Conservation (phyloP, 2,888 invertebrate genomes). For the Calliopum simillimum region DNA sequence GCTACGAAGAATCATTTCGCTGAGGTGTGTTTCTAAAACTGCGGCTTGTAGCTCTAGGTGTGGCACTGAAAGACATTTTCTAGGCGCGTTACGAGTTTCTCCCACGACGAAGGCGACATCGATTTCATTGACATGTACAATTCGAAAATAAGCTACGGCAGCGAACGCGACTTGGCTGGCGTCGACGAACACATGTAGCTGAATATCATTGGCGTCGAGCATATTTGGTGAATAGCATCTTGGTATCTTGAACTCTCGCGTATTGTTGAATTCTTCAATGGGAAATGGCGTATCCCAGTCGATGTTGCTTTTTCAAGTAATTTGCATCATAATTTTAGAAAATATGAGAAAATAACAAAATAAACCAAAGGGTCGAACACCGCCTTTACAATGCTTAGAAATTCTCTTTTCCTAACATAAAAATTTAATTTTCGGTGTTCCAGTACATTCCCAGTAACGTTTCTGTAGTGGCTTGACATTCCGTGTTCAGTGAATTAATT, state of each 20-base stretch:
- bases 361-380: slow-evolving; percentile 30
- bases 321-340: slow-evolving; percentile 13
- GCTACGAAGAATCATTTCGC: slow-evolving; percentile 10
- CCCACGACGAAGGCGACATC: slow-evolving; percentile 16
- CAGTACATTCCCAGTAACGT: slow-evolving; percentile 41
- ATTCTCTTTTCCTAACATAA: slow-evolving; percentile 33
- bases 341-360: slow-evolving; percentile 43
- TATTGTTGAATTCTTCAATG: too few relatives aligned
- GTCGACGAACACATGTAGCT: slow-evolving; percentile 5
- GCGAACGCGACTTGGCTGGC: slow-evolving; percentile 28
- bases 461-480: slow-evolving; percentile 15
- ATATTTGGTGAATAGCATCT: background rate
- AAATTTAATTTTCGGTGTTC: slow-evolving; percentile 34
- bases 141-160: slow-evolving; percentile 29
- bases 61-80: slow-evolving; percentile 29
- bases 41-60: slow-evolving; percentile 37
- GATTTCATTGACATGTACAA: background rate
- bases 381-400: slow-evolving; percentile 20
- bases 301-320: slow-evolving; percentile 23
- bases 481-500: slow-evolving; percentile 11
- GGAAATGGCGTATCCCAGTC: slow-evolving; percentile 20
- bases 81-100: slow-evolving; percentile 28
- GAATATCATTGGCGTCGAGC: slow-evolving; percentile 9
- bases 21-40: slow-evolving; percentile 26
- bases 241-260: too few relatives aligned